Base-by-base conservation (phyloP, 1,140 invertebrate genomes). In the Bombus haemorrhoidalis region DNA sequence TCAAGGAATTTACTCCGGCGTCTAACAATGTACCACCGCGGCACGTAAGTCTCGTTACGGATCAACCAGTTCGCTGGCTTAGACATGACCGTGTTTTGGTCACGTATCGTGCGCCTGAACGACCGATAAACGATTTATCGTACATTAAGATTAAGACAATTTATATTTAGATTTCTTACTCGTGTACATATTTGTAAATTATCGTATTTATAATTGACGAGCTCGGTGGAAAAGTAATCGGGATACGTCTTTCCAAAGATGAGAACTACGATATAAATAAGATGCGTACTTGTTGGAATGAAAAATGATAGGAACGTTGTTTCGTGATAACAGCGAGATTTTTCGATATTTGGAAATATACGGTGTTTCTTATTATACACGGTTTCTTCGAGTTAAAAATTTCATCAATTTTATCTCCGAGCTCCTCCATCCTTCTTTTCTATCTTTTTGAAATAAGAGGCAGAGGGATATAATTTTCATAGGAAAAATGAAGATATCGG, bases 1-100 rank as follows among this genome's bases (percentile, higher is more conserved):
- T 78, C 81, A 37, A 64, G 57, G 89, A 92, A 91, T 92, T 89
- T 85, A 85, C 89, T 87, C 83, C 47, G 77, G 74, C 82, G 90
- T 89, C 87, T 89, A 87, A 91, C 89, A 89, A 88, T 88, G 85
- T 85, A 78, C 82, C 75, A 64, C 25, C 28, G 47, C 53, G 69
- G 84, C 64, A 79, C 83, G 85, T 82, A 72, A 64, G 87, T 59
- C 78, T 41, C 34, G 84, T 85, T 72, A 85, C 53, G 76, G 83
- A 28, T 78, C 43, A 62, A 72, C 41, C 34, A 57, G 13, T 32
- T 32, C n/a, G 32, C 18, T 72, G 12, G n/a, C 53, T 57, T 37
- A 37, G 34, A 25, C 74, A 69, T 69, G 81, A 83, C 76, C 68
- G 76, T 72, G 83, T 85, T 53, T 80, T n/a, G 53, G 32, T 71